A percentile compares a stretch with the other conserved stretches of the same genome.
Evolutionary conservation across 2,888 invertebrate genomes (phyloP).

Genomic region (Blastobasis adustella): DNA sequence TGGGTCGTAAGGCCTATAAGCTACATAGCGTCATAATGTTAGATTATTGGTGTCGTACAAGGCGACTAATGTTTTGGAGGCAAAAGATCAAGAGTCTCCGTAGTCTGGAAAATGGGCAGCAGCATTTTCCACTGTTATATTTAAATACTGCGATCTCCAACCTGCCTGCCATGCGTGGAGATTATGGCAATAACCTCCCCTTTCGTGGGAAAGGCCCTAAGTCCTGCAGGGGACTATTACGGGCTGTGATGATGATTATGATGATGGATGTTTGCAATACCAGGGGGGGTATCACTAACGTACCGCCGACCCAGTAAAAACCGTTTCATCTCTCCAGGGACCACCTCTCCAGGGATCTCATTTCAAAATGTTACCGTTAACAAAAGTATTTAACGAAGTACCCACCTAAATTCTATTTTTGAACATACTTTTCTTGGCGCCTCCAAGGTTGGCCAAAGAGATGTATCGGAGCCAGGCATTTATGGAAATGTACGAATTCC

Average conservation of each 20-base stretch:
- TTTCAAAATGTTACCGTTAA: constrained; percentile 8
- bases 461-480: constrained; percentile 37
- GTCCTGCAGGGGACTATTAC: too few relatives aligned
- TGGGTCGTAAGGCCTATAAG: background rate
- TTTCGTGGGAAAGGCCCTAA: too few relatives aligned
- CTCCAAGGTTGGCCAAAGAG: constrained; percentile 67
- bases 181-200: too few relatives aligned
- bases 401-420: constrained; percentile 11
- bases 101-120: too few relatives aligned
- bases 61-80: too few relatives aligned
- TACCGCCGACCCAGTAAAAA: background rate
- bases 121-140: too few relatives aligned
- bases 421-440: constrained; percentile 44
- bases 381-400: constrained; percentile 1
- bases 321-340: background rate
- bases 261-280: too few relatives aligned
- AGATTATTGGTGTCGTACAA: background rate
- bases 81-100: too few relatives aligned
- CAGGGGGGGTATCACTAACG: too few relatives aligned
- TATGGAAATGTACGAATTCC: constrained; percentile 71
- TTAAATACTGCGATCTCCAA: too few relatives aligned
- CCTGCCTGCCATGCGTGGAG: too few relatives aligned
- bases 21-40: background rate
- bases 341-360: background rate
- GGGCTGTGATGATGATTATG: too few relatives aligned